These are phyloP conservation scores for Cavia porcellus DNA, from an alignment of 2,113 vertebrate genomes.

Conservation along the genomic window DNA sequence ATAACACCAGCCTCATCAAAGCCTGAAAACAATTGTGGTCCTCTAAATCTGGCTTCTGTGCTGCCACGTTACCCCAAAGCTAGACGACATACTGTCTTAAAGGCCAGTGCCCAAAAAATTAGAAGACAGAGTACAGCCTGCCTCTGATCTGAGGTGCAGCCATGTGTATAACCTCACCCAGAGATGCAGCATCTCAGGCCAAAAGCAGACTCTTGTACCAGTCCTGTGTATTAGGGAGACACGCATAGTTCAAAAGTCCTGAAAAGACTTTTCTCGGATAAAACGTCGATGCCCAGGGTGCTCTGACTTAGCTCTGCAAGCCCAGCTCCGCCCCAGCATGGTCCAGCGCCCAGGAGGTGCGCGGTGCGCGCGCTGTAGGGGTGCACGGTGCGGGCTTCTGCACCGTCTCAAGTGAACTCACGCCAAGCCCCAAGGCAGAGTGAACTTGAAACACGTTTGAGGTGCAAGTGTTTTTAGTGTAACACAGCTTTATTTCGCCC, in stretches of 20 bases:
- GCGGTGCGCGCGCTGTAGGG: fast-evolving
- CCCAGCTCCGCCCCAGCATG: neutral
- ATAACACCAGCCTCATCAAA: conserved; percentile 45
- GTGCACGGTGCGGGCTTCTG: too few relatives aligned
- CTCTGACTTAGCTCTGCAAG: neutral
- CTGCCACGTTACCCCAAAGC: too few relatives aligned
- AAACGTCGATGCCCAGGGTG: neutral
- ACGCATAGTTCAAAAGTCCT: neutral
- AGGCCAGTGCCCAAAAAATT: neutral
- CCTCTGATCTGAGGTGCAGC: neutral
- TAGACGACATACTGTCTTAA: neutral
- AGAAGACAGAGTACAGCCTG: neutral
- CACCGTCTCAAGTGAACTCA: neutral
- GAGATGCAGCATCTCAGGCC: neutral
- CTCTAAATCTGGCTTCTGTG: neutral
- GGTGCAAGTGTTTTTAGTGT: neutral
- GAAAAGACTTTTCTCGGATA: neutral
- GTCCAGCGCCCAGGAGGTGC: neutral
- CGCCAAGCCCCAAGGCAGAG: neutral
- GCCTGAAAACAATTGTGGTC: fast-evolving
- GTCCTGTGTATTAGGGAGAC: neutral
- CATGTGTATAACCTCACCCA: neutral
- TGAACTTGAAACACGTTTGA: neutral
- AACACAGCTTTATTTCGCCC: neutral
- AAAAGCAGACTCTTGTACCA: neutral